A percentile compares a stretch with the other conserved stretches of the same genome.
Conservation (phyloP, 1,140 invertebrate genomes). For the Tetramorium parvispinum region DNA sequence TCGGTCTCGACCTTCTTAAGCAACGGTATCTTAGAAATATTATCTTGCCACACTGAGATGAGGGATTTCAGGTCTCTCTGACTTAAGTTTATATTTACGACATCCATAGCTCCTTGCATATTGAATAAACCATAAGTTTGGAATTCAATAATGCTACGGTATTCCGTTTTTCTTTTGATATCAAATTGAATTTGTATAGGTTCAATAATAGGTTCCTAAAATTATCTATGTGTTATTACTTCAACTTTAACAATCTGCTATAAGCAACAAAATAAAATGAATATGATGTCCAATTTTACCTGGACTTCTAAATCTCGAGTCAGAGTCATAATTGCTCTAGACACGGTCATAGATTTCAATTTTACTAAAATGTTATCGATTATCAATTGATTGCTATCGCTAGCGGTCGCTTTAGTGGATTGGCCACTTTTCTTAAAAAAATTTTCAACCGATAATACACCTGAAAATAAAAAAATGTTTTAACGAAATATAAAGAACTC, state of each 20-base stretch:
- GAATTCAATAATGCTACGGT: constrained; percentile 71
- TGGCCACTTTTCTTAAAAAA: constrained; percentile 90
- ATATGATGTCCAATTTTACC: constrained; percentile 79
- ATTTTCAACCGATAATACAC: constrained; percentile 91
- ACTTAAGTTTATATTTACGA: constrained; percentile 89
- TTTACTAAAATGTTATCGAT: constrained; percentile 91
- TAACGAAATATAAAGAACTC: neutral
- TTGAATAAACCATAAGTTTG: constrained; percentile 87
- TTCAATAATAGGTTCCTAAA: constrained; percentile 91
- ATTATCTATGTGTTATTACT: constrained; percentile 25
- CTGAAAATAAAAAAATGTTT: constrained; percentile 78
- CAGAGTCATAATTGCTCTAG: constrained; percentile 90
- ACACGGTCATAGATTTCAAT: constrained; percentile 89
- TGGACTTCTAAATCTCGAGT: constrained; percentile 90
- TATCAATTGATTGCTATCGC: constrained; percentile 68
- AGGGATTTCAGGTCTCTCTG: constrained; percentile 90
- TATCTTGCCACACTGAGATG: constrained; percentile 90
- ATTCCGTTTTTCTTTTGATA: constrained; percentile 88
- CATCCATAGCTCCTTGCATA: constrained; percentile 89
- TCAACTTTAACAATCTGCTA: neutral
- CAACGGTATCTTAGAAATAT: constrained; percentile 82
- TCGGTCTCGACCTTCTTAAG: constrained; percentile 59
- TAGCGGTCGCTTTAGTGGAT: constrained; percentile 57
- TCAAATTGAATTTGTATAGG: constrained; percentile 91
- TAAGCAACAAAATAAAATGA: neutral